Evolutionary conservation across 2,888 invertebrate genomes (phyloP).

Genomic region (Cantharis nigra): DNA sequence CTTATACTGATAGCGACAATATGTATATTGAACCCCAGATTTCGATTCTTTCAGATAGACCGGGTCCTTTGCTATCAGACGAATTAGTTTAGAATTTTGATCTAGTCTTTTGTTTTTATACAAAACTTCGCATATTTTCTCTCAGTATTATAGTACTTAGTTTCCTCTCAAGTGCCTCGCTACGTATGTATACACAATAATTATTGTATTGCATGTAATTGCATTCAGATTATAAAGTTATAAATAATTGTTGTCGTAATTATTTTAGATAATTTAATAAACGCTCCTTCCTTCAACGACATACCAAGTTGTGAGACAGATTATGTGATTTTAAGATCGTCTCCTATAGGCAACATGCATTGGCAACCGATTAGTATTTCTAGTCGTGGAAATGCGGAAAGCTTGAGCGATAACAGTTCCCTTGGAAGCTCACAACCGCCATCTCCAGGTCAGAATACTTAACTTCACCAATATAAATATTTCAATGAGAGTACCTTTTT

Average conservation of each 20-base stretch:
- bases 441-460: conserved; percentile 44
- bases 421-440: conserved; percentile 50
- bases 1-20: conserved; percentile 28
- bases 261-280: neutral
- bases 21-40: conserved; percentile 39
- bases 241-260: neutral
- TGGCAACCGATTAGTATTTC: conserved; percentile 58
- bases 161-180: neutral
- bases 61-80: neutral
- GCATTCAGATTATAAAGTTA: neutral
- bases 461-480: neutral
- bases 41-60: conserved; percentile 31
- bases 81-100: neutral
- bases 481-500: neutral
- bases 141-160: neutral
- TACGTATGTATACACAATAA: neutral
- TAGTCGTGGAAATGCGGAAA: conserved; percentile 54
- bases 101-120: neutral
- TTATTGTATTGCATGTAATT: neutral
- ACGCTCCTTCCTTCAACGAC: neutral
- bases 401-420: conserved; percentile 56
- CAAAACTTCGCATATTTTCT: conserved; percentile 13
- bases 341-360: conserved; percentile 56
- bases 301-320: conserved; percentile 57
- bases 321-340: conserved; percentile 60